Percentiles rank a stretch among this genome's conserved stretches.
These are phyloP conservation scores for Cotesia chilonis DNA, from an alignment of 1,140 invertebrate species.

Conservation along the genomic window DNA sequence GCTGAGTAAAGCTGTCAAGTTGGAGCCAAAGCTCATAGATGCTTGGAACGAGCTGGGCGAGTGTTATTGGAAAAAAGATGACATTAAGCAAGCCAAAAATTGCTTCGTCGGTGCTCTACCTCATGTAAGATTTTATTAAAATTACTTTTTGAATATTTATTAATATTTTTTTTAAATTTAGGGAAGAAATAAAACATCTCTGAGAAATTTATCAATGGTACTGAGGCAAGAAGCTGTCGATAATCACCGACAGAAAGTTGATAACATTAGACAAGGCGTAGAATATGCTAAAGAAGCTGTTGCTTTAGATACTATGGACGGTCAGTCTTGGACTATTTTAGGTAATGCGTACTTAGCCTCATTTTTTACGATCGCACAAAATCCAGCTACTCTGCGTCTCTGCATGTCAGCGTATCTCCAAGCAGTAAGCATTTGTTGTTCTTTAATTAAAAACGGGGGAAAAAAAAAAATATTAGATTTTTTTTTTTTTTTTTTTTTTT, in stretches of 20 bases:
- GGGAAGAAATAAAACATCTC: conserved; percentile 80
- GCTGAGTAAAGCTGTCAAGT: conserved; percentile 84
- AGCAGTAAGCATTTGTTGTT: conserved; percentile 70
- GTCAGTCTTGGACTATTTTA: conserved; percentile 84
- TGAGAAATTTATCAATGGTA: conserved; percentile 87
- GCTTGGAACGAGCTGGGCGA: conserved; percentile 92
- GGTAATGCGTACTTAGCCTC: conserved; percentile 87
- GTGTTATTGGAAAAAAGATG: conserved; percentile 88
- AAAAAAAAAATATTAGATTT: no score
- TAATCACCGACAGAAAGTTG: conserved; percentile 68
- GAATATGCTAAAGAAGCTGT: conserved; percentile 86
- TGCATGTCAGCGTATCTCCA: conserved; percentile 84
- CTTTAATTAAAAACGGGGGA: not conserved
- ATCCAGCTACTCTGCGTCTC: conserved; percentile 75
- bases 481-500: no score
- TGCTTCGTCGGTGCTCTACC: conserved; percentile 85
- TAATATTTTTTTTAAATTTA: conserved; percentile 56
- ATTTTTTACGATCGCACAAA: conserved; percentile 81
- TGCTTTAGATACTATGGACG: conserved; percentile 81
- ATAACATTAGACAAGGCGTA: conserved; percentile 78
- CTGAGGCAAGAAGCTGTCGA: conserved; percentile 73
- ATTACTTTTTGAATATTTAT: conserved; percentile 26
- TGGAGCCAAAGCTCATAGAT: conserved; percentile 81
- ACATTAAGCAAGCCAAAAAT: conserved; percentile 82
- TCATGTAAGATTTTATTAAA: conserved; percentile 71